Conservation (phyloP, 1,140 invertebrate genomes). For the Anagrus nilaparvatae region DNA sequence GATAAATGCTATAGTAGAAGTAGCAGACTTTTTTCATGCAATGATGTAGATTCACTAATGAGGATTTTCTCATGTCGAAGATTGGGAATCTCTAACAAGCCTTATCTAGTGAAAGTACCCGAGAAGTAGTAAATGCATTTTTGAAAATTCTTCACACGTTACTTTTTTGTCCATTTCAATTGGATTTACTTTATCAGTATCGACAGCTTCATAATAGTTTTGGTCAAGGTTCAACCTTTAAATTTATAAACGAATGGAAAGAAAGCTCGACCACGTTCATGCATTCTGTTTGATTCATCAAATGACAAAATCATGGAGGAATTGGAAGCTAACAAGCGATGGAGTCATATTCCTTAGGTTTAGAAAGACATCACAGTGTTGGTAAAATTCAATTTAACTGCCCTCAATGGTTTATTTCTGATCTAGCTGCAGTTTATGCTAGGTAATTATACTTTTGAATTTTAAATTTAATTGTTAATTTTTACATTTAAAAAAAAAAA, state of each 20-base stretch:
- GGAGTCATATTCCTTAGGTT: conserved; percentile 65
- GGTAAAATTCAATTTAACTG: conserved; percentile 86
- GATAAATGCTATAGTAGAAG: conserved; percentile 29
- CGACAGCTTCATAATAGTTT: conserved; percentile 66
- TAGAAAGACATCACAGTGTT: conserved; percentile 71
- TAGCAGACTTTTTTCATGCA: conserved; percentile 69
- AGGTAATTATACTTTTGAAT: conserved; percentile 50
- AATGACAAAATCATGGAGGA: conserved; percentile 42
- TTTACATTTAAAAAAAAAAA: background rate
- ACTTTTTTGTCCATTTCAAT: conserved; percentile 63
- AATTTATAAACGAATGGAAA: conserved; percentile 19
- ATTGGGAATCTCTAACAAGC: conserved; percentile 83
- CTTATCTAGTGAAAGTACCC: conserved; percentile 50
- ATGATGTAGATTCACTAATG: conserved; percentile 71
- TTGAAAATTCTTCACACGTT: conserved; percentile 64
- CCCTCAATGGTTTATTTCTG: conserved; percentile 82
- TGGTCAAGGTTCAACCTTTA: conserved; percentile 28
- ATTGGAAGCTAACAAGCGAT: conserved; percentile 53
- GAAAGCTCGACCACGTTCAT: conserved; percentile 56
- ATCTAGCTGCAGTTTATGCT: conserved; percentile 82
- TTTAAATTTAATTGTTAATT: background rate
- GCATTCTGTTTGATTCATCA: too few species aligned
- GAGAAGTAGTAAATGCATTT: conserved; percentile 60
- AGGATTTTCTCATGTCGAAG: conserved; percentile 72
- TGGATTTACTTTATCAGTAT: conserved; percentile 73